phyloP scores from a whole-genome alignment of 2,888 invertebrate species.

The Eupelmus urozonus region DNA sequence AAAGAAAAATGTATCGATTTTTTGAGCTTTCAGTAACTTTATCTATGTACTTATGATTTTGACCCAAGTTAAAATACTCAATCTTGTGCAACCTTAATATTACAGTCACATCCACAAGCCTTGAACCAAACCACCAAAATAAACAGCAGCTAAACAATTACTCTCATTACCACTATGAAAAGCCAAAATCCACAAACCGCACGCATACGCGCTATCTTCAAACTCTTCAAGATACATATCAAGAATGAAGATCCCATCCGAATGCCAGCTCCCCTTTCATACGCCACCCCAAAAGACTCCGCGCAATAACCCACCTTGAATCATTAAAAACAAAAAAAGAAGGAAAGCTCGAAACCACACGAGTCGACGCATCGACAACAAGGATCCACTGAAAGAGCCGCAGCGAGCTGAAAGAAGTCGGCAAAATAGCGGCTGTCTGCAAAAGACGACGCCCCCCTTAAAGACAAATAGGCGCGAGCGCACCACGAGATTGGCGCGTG shows the following conservation, averaged over 20 bases:
- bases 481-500: constrained; percentile 26
- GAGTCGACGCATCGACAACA: neutral
- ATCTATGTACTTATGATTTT: no score
- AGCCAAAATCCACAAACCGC: no score
- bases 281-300: neutral
- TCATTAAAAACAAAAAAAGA: constrained; percentile 17
- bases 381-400: neutral
- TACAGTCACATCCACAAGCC: no score
- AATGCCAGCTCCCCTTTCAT: neutral
- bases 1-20: no score
- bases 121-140: no score
- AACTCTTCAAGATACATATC: neutral
- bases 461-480: constrained; percentile 38
- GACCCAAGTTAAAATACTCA: no score
- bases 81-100: no score
- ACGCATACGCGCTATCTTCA: no score
- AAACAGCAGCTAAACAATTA: no score
- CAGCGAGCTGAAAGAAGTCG: constrained; percentile 26
- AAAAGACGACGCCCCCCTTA: constrained; percentile 20
- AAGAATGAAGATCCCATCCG: neutral
- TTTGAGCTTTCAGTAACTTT: no score
- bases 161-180: no score
- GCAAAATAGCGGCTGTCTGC: constrained; percentile 5
- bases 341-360: no score
- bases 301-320: neutral